A percentile compares a stretch with the other conserved stretches of the same genome.
phyloP scores from a whole-genome alignment of 2,113 vertebrate genomes.

The Clarias batrachus region DNA sequence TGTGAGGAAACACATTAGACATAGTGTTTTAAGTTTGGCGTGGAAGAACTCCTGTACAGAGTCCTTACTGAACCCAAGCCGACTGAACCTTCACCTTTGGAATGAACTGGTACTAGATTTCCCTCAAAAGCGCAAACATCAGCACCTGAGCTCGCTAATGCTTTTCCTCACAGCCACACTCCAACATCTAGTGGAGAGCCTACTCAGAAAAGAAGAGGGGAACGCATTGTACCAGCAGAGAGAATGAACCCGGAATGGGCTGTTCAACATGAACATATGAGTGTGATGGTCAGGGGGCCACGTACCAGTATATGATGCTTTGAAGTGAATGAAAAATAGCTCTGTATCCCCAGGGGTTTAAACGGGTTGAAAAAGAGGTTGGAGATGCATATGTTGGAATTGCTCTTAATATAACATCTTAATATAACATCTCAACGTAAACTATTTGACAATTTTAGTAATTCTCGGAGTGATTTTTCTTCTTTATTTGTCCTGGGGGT shows the following conservation, averaged over 20 bases:
- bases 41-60: background rate
- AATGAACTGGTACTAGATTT: background rate
- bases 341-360: background rate
- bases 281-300: background rate
- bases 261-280: background rate
- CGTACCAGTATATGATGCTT: background rate
- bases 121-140: background rate
- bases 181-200: background rate
- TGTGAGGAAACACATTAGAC: too few relatives aligned
- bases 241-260: background rate
- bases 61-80: background rate
- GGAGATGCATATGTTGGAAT: background rate
- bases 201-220: background rate
- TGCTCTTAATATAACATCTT: background rate
- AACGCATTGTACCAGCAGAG: background rate
- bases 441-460: background rate
- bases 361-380: background rate
- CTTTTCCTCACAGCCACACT: background rate
- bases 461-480: background rate
- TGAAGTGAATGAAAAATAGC: background rate
- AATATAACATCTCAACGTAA: background rate
- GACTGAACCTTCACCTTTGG: background rate
- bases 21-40: background rate
- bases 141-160: background rate
- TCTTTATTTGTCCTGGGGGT: background rate